These are phyloP conservation scores for Noctua janthina DNA, from an alignment of 2,888 invertebrate species.

Conservation along the genomic window DNA sequence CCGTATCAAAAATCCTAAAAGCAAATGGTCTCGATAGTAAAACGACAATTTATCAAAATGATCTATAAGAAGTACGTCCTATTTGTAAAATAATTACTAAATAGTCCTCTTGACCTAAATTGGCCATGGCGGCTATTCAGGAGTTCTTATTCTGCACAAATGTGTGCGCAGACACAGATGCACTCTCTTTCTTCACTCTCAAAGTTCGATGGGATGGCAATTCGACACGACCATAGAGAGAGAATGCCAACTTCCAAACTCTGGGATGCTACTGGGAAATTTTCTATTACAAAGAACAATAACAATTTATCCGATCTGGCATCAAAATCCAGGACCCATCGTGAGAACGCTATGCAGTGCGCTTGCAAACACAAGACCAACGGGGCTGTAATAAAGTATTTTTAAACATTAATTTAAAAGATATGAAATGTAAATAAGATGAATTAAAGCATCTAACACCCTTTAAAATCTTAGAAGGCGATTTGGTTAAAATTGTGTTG, in stretches of 20 bases:
- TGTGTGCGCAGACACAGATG: neutral
- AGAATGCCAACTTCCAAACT: neutral
- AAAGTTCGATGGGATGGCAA: neutral
- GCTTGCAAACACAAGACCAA: neutral
- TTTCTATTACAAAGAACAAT: neutral
- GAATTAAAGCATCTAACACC: neutral
- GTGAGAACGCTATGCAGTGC: neutral
- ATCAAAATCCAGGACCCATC: neutral
- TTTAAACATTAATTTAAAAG: neutral
- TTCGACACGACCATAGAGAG: neutral
- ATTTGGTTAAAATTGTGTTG: neutral
- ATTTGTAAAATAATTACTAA: neutral
- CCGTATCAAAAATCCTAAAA: conserved; percentile 7
- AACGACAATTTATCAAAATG: neutral
- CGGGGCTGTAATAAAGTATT: neutral
- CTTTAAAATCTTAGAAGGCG: neutral
- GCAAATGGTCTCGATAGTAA: neutral
- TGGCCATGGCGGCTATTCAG: neutral
- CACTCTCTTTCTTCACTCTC: neutral
- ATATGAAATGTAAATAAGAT: neutral
- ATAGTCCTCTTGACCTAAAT: neutral
- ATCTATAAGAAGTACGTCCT: neutral
- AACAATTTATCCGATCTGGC: neutral
- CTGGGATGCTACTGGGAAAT: neutral
- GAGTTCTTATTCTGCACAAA: neutral